Evolutionary conservation across 2,113 vertebrate species (phyloP).

Genomic region (Oreotrochilus melanogaster): DNA sequence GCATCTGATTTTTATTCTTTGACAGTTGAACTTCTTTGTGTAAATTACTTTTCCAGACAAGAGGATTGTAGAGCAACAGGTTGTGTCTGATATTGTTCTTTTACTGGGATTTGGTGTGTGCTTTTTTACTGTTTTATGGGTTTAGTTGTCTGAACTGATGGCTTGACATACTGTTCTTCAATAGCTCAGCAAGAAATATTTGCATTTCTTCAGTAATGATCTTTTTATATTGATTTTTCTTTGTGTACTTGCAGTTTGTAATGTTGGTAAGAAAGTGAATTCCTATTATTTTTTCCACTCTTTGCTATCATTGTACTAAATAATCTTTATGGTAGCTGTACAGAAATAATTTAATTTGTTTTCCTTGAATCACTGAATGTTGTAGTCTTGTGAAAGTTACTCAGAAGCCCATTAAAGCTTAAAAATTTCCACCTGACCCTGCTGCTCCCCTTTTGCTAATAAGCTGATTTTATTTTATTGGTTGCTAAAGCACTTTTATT

Average conservation of each 20-base stretch:
- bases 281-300: background rate
- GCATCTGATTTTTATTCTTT: background rate
- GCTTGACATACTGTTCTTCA: background rate
- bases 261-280: background rate
- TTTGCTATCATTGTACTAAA: background rate
- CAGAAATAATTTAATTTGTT: background rate
- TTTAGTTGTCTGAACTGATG: background rate
- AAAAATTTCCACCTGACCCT: background rate
- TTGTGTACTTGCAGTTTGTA: background rate
- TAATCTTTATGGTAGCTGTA: background rate
- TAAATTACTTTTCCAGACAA: background rate
- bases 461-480: background rate
- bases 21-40: background rate
- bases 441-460: background rate
- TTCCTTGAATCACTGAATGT: background rate
- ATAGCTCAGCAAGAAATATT: background rate
- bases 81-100: background rate
- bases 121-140: background rate
- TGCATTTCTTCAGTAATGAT: fast-evolving
- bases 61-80: background rate
- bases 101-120: background rate
- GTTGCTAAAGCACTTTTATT: background rate
- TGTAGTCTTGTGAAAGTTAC: background rate
- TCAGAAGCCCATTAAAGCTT: background rate
- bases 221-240: background rate